These are phyloP conservation scores for Thamnaconus septentrionalis DNA, from an alignment of 2,113 vertebrate species.

Conservation along the genomic window DNA sequence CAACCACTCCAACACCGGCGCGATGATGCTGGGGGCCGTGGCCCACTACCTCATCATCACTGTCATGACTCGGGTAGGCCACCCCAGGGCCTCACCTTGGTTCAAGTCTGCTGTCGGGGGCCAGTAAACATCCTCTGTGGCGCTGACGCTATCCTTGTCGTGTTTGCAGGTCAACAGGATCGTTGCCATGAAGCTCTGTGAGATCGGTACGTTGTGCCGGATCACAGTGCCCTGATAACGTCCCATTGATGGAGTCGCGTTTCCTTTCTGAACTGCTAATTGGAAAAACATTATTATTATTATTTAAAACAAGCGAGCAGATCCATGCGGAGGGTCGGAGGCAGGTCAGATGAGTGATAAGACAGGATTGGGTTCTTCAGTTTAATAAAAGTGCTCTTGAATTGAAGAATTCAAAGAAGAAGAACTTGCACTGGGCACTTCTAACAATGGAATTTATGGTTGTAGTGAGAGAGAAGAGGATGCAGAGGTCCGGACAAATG, in stretches of 20 bases:
- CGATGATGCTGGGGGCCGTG: constrained; percentile 82
- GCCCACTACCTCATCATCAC: constrained; percentile 88
- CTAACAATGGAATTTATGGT: too few relatives aligned
- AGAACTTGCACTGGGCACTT: too few relatives aligned
- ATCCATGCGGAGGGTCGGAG: too few relatives aligned
- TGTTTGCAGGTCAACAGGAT: constrained; percentile 82
- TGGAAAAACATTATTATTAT: too few relatives aligned
- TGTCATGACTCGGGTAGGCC: constrained; percentile 81
- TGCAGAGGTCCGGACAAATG: too few relatives aligned
- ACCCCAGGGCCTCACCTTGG: neutral
- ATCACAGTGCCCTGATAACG: neutral
- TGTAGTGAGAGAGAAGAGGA: too few relatives aligned
- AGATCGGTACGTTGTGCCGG: constrained; percentile 76
- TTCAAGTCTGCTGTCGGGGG: neutral
- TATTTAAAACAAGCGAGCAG: too few relatives aligned
- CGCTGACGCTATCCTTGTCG: constrained; percentile 8
- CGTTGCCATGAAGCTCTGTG: constrained; percentile 84
- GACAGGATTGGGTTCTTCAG: too few relatives aligned
- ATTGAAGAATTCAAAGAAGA: too few relatives aligned
- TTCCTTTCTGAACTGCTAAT: too few relatives aligned
- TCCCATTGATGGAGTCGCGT: neutral
- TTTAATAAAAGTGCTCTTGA: too few relatives aligned
- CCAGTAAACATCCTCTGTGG: neutral
- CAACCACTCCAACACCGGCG: constrained; percentile 72
- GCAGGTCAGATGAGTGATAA: too few relatives aligned